phyloP scores from a whole-genome alignment of 2,113 vertebrate species.

The Agapornis roseicollis region DNA sequence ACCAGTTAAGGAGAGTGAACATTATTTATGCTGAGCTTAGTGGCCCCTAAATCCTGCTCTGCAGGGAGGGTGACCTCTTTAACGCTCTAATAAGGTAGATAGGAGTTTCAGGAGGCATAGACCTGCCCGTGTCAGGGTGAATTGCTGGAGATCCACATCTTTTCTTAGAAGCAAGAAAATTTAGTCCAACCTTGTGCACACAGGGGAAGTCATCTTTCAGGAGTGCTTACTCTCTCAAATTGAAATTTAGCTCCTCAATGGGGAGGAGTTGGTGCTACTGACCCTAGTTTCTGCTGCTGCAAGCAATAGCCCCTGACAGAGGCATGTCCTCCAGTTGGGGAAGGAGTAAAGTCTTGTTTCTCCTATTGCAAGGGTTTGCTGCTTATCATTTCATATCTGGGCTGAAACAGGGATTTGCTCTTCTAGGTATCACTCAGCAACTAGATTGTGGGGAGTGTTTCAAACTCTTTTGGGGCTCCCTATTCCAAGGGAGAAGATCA shows the following conservation, averaged over 20 bases:
- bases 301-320: not conserved
- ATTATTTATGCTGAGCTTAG: not conserved
- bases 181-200: not conserved
- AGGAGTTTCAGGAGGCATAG: not conserved
- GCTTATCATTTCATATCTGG: not conserved
- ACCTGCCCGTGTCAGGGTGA: accelerated
- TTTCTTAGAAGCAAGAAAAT: not conserved
- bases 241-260: not conserved
- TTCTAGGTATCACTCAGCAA: not conserved
- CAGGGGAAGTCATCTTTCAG: not conserved
- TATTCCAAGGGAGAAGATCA: not conserved
- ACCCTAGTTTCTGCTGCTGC: not conserved
- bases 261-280: not conserved
- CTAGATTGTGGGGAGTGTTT: not conserved
- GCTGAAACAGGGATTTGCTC: not conserved
- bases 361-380: not conserved
- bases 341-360: accelerated
- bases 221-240: too few relatives aligned
- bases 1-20: not conserved
- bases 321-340: not conserved
- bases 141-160: not conserved
- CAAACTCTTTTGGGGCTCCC: not conserved
- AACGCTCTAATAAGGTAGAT: not conserved
- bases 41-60: not conserved
- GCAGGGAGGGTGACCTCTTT: not conserved